Evolutionary conservation across 1,140 invertebrate genomes (phyloP).

Genomic region (Papilio aristodemus): DNA sequence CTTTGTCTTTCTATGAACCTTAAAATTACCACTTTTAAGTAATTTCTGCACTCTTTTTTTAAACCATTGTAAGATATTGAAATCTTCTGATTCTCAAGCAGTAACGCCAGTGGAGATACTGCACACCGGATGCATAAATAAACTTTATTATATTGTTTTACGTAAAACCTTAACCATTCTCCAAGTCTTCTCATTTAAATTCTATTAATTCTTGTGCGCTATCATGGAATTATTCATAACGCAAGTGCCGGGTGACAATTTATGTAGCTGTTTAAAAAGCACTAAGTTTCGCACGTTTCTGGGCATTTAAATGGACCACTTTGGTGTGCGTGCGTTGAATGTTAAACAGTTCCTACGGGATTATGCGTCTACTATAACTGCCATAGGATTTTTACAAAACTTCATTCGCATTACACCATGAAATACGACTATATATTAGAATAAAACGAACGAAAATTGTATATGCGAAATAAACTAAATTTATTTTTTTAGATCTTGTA

Average conservation of each 20-base stretch:
- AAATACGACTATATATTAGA: neutral
- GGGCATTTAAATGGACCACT: slow-evolving; percentile 15
- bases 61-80: too few species aligned
- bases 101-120: too few species aligned
- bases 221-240: slow-evolving; percentile 10
- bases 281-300: slow-evolving; percentile 23
- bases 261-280: slow-evolving; percentile 16
- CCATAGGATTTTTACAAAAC: neutral
- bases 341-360: slow-evolving; percentile 20
- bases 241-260: slow-evolving; percentile 17
- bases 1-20: too few species aligned
- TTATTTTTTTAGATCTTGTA: too few species aligned
- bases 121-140: too few species aligned
- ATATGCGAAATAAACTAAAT: too few species aligned
- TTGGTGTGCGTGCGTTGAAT: slow-evolving; percentile 21
- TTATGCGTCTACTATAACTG: neutral
- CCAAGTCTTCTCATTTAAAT: neutral
- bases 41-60: too few species aligned
- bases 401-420: neutral
- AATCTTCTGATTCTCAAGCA: too few species aligned
- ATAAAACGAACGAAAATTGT: neutral
- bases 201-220: slow-evolving; percentile 1
- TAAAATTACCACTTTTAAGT: too few species aligned
- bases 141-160: too few species aligned
- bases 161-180: neutral